phyloP scores from a whole-genome alignment of 2,888 invertebrate genomes.

The Strigamia crassipes region DNA sequence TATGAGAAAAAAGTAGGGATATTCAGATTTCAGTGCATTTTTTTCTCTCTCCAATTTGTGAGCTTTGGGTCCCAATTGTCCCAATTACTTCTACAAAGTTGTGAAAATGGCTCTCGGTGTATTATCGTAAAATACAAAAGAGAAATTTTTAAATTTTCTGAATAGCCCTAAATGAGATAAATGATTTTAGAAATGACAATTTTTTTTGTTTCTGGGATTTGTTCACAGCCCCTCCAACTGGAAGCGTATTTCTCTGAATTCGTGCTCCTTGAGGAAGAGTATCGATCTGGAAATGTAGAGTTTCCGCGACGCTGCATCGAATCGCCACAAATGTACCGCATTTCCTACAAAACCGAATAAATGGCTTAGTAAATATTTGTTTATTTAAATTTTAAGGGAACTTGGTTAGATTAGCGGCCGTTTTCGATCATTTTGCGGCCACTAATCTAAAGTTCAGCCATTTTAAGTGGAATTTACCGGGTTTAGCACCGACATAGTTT shows the following conservation, averaged over 20 bases:
- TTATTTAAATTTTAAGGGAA: no score
- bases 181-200: no score
- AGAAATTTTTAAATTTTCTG: no score
- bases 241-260: conserved; percentile 44
- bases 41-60: no score
- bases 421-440: conserved; percentile 43
- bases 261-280: conserved; percentile 55
- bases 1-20: not conserved
- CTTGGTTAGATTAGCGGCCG: no score
- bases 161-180: no score
- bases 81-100: no score
- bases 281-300: conserved; percentile 56
- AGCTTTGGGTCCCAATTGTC: no score
- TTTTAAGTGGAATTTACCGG: conserved; percentile 48
- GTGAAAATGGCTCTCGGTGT: no score
- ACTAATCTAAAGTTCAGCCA: not conserved
- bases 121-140: no score
- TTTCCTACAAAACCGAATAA: conserved; percentile 55
- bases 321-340: conserved; percentile 57
- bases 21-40: no score
- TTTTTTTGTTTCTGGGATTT: not conserved
- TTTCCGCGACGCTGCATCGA: conserved; percentile 54
- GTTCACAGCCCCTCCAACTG: not conserved
- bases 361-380: no score
- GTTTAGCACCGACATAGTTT: conserved; percentile 53